Evolutionary conservation across 2,888 invertebrate species (phyloP).

Genomic region (Augiades crinisus): DNA sequence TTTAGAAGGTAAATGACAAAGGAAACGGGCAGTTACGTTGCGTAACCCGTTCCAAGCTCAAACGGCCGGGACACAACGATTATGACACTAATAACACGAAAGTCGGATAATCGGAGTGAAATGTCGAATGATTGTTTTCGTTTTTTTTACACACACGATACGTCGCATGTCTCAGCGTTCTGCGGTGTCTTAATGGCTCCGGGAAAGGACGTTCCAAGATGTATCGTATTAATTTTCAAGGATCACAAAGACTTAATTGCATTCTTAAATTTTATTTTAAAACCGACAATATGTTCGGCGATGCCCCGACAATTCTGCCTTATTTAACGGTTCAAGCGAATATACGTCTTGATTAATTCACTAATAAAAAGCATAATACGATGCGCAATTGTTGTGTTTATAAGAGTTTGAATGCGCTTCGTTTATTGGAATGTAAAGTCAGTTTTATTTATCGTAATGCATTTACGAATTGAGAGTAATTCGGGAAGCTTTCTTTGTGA

Average conservation of each 20-base stretch:
- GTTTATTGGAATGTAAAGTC: constrained; percentile 63
- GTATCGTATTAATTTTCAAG: constrained; percentile 66
- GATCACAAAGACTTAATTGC: constrained; percentile 69
- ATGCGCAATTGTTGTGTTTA: constrained; percentile 33
- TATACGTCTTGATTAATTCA: constrained; percentile 58
- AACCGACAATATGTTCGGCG: constrained; percentile 63
- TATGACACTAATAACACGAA: constrained; percentile 24
- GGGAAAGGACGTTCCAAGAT: constrained; percentile 51
- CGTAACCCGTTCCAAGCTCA: constrained; percentile 19
- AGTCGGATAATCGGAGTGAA: constrained; percentile 27
- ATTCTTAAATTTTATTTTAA: constrained; percentile 72
- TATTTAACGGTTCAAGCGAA: constrained; percentile 51
- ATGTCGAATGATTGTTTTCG: constrained; percentile 33
- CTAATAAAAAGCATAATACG: constrained; percentile 60
- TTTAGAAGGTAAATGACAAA: constrained; percentile 24
- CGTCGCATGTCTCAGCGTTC: constrained; percentile 45
- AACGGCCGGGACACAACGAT: constrained; percentile 14
- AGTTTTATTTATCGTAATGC: constrained; percentile 64
- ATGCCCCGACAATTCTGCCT: constrained; percentile 42
- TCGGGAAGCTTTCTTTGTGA: constrained; percentile 31
- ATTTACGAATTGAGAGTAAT: constrained; percentile 40
- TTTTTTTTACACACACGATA: constrained; percentile 40
- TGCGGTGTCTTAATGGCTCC: constrained; percentile 65
- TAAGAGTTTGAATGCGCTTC: constrained; percentile 10
- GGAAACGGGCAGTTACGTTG: constrained; percentile 21